Conservation (phyloP, 2,113 vertebrate genomes). For the Saccopteryx leptura region DNA sequence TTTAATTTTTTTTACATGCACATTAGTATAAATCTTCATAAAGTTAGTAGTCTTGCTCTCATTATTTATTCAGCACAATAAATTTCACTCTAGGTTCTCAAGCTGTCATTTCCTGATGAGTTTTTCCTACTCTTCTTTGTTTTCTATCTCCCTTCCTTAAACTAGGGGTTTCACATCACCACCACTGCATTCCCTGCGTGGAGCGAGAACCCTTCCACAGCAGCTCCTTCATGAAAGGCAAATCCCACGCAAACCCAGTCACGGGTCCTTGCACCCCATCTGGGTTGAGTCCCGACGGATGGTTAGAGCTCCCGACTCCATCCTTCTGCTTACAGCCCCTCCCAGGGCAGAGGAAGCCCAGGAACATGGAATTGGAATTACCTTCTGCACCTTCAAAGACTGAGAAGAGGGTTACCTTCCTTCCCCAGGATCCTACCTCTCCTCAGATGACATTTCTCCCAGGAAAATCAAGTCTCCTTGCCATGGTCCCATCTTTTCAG, state of each 20-base stretch:
- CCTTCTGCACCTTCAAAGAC: neutral
- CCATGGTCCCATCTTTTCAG: neutral
- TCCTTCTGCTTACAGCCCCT: neutral
- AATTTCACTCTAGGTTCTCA: slow-evolving; percentile 56
- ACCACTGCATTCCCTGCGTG: neutral
- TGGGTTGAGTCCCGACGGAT: neutral
- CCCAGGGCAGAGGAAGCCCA: neutral
- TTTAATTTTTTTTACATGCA: slow-evolving; percentile 46
- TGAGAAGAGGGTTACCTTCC: neutral
- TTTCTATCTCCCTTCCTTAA: slow-evolving; percentile 40
- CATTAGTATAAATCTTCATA: slow-evolving; percentile 54
- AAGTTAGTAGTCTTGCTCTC: slow-evolving; percentile 19
- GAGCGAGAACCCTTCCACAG: neutral
- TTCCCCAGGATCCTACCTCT: neutral
- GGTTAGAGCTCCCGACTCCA: neutral
- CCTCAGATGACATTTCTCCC: neutral
- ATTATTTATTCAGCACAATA: slow-evolving; percentile 51
- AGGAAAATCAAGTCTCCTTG: neutral
- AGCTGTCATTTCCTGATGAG: slow-evolving; percentile 42
- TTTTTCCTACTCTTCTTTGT: neutral
- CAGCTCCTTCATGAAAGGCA: slow-evolving; percentile 3
- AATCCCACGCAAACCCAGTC: neutral
- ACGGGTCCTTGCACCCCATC: neutral
- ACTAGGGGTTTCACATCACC: neutral
- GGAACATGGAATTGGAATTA: neutral